Conservation (phyloP, 2,888 invertebrate genomes). For the Sisyra nigra region DNA sequence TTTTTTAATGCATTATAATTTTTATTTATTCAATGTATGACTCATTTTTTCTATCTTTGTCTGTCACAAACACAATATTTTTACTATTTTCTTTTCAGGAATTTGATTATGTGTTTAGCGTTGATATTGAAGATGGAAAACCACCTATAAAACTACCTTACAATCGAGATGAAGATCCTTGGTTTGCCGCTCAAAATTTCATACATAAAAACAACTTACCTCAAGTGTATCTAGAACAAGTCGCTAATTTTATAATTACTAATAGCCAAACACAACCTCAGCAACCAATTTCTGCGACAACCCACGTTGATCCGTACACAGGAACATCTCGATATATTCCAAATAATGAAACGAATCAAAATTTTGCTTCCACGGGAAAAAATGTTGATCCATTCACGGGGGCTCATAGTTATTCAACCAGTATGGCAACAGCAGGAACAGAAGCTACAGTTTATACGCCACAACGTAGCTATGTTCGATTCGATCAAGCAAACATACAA, state of each 20-base stretch:
- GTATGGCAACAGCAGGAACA: constrained; percentile 27
- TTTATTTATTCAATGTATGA: not conserved
- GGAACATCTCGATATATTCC: constrained; percentile 41
- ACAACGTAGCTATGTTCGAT: constrained; percentile 38
- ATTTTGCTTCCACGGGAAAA: constrained; percentile 16
- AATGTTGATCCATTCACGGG: constrained; percentile 44
- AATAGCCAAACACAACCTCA: constrained; percentile 41
- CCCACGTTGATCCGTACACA: constrained; percentile 50
- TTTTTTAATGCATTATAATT: constrained; percentile 1
- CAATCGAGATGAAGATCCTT: constrained; percentile 82
- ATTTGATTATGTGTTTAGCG: constrained; percentile 90
- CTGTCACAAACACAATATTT: constrained; percentile 17
- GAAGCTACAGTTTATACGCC: constrained; percentile 26
- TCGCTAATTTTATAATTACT: constrained; percentile 81
- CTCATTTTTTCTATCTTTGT: not conserved
- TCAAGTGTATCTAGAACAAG: constrained; percentile 75
- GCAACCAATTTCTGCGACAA: constrained; percentile 22
- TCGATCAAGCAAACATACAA: constrained; percentile 61
- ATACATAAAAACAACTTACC: constrained; percentile 71
- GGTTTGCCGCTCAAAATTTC: constrained; percentile 80
- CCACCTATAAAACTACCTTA: constrained; percentile 83
- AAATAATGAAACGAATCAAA: constrained; percentile 18
- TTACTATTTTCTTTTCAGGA: constrained; percentile 37
- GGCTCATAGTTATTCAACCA: constrained; percentile 26
- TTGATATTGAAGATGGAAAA: constrained; percentile 85